A percentile compares a stretch with the other conserved stretches of the same genome.
Evolutionary conservation across 2,888 invertebrate genomes (phyloP).

Genomic region (Isoperla grammatica): DNA sequence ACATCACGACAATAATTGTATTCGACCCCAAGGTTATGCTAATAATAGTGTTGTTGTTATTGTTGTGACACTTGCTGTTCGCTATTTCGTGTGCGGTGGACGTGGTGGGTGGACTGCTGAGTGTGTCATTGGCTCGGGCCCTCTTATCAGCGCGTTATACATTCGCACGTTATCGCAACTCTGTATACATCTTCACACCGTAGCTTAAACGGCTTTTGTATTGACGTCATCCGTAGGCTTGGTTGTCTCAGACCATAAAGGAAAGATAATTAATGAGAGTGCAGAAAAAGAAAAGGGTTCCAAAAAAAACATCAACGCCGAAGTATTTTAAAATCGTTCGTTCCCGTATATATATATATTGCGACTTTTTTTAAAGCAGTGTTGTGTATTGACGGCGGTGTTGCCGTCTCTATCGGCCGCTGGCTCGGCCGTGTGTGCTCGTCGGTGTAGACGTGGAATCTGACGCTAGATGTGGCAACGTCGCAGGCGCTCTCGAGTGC

Average conservation of each 20-base stretch:
- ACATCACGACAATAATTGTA: too few relatives aligned
- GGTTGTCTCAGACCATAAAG: not conserved
- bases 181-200: too few relatives aligned
- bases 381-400: conserved; percentile 1
- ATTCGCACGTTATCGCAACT: not conserved
- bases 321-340: not conserved
- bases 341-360: not conserved
- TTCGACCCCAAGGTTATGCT: too few relatives aligned
- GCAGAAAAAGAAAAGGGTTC: not conserved
- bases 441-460: conserved; percentile 24
- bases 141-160: not conserved
- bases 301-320: not conserved
- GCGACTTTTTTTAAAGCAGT: not conserved
- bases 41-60: too few relatives aligned
- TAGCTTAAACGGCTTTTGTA: too few relatives aligned
- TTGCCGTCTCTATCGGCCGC: not conserved
- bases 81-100: too few relatives aligned
- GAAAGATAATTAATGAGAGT: not conserved
- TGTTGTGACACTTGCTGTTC: too few relatives aligned
- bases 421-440: not conserved
- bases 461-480: conserved; percentile 13
- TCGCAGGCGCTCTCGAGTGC: not conserved
- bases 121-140: not conserved
- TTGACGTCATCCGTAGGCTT: too few relatives aligned
- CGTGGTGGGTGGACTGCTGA: too few relatives aligned